Conservation (phyloP, 2,888 invertebrate species). For the Philereme vetulata region DNA sequence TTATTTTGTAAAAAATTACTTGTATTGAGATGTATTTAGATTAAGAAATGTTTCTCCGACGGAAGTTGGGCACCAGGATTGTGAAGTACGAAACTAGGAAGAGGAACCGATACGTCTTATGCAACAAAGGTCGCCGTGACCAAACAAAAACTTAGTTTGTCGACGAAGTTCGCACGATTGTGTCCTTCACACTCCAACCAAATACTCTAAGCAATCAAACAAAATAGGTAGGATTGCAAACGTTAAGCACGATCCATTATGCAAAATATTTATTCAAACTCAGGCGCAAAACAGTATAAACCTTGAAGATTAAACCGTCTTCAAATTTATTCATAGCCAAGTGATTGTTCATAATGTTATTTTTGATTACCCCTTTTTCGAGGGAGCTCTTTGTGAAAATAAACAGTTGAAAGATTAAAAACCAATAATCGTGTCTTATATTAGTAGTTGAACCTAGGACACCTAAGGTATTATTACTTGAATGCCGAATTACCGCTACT, state of each 20-base stretch:
- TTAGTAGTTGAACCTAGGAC: not conserved
- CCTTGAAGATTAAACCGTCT: conserved; percentile 27
- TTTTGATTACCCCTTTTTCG: conserved; percentile 5
- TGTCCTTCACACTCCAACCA: conserved; percentile 40
- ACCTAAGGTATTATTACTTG: not conserved
- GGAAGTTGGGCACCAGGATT: conserved; percentile 62
- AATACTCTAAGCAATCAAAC: conserved; percentile 21
- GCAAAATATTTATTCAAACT: conserved; percentile 14
- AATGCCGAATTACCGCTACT: too few species aligned
- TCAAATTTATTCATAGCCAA: conserved; percentile 24
- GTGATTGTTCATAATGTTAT: conserved; percentile 17
- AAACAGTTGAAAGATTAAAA: not conserved
- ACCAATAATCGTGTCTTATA: not conserved
- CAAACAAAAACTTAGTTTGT: conserved; percentile 57
- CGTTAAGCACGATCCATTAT: not conserved
- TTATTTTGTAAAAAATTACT: too few species aligned
- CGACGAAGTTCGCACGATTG: conserved; percentile 54
- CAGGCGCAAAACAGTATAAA: conserved; percentile 7
- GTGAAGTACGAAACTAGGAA: conserved; percentile 65
- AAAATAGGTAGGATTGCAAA: conserved; percentile 13
- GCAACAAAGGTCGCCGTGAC: conserved; percentile 64
- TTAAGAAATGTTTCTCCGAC: conserved; percentile 49
- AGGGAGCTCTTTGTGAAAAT: not conserved
- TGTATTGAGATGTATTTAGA: conserved; percentile 21
- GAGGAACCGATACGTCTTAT: conserved; percentile 72